A percentile compares a stretch with the other conserved stretches of the same genome.
These are phyloP conservation scores for Heliconius aoede DNA, from an alignment of 2,888 invertebrate species.

Conservation along the genomic window DNA sequence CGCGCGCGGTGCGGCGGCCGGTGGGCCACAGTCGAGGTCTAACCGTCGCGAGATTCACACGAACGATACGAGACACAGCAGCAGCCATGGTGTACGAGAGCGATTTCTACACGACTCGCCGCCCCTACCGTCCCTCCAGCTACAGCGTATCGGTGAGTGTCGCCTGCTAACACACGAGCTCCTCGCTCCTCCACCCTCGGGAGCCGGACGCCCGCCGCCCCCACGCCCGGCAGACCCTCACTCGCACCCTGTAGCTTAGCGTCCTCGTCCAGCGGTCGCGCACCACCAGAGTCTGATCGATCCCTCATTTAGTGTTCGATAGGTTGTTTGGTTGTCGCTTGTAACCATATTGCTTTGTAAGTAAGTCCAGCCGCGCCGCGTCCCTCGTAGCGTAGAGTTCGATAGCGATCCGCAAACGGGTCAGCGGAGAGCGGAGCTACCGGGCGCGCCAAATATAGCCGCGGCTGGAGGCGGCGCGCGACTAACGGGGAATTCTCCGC, in stretches of 20 bases:
- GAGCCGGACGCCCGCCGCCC: slow-evolving; percentile 76
- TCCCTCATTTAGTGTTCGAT: slow-evolving; percentile 41
- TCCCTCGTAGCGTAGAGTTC: slow-evolving; percentile 49
- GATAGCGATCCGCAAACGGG: slow-evolving; percentile 71
- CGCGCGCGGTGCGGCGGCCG: slow-evolving; percentile 56
- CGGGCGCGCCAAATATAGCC: slow-evolving; percentile 85
- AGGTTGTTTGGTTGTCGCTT: slow-evolving; percentile 60
- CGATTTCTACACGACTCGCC: slow-evolving; percentile 95
- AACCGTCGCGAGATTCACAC: slow-evolving; percentile 79
- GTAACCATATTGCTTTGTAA: slow-evolving; percentile 75
- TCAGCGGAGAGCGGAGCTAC: slow-evolving; percentile 75
- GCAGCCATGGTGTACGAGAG: slow-evolving; percentile 95
- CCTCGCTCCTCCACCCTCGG: slow-evolving; percentile 76
- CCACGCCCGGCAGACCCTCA: slow-evolving; percentile 60
- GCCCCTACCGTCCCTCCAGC: slow-evolving; percentile 91
- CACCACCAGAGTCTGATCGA: slow-evolving; percentile 2
- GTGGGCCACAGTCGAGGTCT: slow-evolving; percentile 74
- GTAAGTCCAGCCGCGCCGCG: slow-evolving; percentile 50
- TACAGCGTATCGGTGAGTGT: slow-evolving; percentile 89
- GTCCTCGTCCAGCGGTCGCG: slow-evolving; percentile 45
- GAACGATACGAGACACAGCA: slow-evolving; percentile 68
- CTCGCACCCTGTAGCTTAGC: slow-evolving; percentile 55
- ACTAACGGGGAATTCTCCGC: slow-evolving; percentile 82
- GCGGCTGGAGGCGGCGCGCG: slow-evolving; percentile 76
- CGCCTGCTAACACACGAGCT: slow-evolving; percentile 66